Evolutionary conservation across 2,797 vertebrate genomes (phyloP), one percentile per base, ranked within the genome.

Genomic region (Paguma larvata): DNA sequence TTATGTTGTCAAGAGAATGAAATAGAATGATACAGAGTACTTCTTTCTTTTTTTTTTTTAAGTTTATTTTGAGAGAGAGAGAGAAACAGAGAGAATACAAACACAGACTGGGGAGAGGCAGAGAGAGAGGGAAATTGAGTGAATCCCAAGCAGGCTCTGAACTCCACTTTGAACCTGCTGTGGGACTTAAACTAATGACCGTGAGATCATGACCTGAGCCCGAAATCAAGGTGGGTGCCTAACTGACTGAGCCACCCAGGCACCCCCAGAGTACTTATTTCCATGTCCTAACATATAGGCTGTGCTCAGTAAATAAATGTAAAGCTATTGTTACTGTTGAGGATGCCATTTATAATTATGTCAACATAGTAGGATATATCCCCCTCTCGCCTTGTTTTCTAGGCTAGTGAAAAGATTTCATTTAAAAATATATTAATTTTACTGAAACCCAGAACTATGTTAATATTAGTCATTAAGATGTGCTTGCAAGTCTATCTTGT

Each of bases 1-100:
- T n/a, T 84, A 77, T 86, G 78, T 86, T 96, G 87, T 93, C 70
- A n/a, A 73, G 65, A 77, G 92, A 48, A 95, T 93, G 68, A 89
- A 88, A 85, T 53, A 53, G 63, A 79, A 89, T 72, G 79, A 65
- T 67, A 13, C 1, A 6, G 48, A 78, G 0, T 46, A n/a, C 46
- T 90, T 56, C 23, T 51, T 90, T 83, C 38, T 15, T 56, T 56
- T 21, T 56, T 56, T 56, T 59, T 56, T 56, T 56, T 21, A 56
- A 56, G 53, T 56, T 56, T 9, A 59, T 59, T 59, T 59, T 59
- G 56, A 59, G 56, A 59, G 53, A 53, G 51, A 53, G 53, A 53
- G 15, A 53, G 53, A 48, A 48, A 53, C 16, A 53, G 53, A 53
- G 51, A 53, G 53, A 56, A 59, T 59, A 21, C 21, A 9, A 59